Evolutionary conservation across 2,113 vertebrate genomes (phyloP).

Genomic region (Plotosus lineatus): DNA sequence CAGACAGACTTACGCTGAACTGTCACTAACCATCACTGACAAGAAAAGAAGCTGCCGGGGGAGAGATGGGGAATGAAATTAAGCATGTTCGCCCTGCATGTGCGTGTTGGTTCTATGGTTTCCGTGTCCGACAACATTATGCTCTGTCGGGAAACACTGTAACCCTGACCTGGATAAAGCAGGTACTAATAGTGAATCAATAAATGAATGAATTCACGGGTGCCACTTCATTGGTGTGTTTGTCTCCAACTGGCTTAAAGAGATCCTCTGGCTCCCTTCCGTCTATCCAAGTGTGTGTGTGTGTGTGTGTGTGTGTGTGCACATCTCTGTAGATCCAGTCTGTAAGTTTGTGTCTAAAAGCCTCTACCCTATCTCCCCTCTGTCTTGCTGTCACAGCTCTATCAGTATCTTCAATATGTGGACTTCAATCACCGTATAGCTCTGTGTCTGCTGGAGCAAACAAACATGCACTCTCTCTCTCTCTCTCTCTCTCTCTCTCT

Average conservation of each 20-base stretch:
- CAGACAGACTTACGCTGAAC: too few species aligned
- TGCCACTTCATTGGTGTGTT: neutral
- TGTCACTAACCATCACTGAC: too few species aligned
- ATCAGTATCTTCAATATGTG: constrained; percentile 56
- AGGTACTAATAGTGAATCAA: neutral
- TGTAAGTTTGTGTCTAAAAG: constrained; percentile 13
- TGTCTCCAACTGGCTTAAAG: neutral
- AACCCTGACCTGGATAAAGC: neutral
- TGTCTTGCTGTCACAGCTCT: constrained; percentile 62
- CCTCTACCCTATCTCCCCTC: constrained; percentile 25
- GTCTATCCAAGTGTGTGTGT: too few species aligned
- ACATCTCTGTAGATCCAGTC: constrained; percentile 15
- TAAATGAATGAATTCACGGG: neutral
- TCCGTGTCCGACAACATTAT: neutral
- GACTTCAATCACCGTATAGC: constrained; percentile 53
- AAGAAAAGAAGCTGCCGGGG: too few species aligned
- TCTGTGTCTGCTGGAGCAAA: constrained; percentile 31
- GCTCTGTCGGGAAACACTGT: neutral
- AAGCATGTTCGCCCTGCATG: neutral
- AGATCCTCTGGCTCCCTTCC: neutral
- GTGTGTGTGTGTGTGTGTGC: neutral
- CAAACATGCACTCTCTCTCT: constrained; percentile 39
- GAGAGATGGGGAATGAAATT: neutral
- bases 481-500: constrained; percentile 53
- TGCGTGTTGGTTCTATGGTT: neutral